Conservation (phyloP, 2,797 vertebrate genomes). For the Gymnoscopelus braueri region DNA sequence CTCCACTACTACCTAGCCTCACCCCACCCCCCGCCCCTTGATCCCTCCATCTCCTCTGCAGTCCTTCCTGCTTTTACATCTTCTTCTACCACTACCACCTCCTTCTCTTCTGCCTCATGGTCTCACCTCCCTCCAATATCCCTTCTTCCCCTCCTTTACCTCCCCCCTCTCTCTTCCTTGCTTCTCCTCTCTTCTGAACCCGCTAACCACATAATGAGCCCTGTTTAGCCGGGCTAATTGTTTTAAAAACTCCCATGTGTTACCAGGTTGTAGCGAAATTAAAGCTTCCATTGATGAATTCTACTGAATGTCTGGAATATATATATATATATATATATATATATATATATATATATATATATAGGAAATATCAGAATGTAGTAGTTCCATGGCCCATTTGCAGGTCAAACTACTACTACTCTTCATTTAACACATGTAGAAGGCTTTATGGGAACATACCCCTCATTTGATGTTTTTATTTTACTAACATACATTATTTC, state of each 20-base stretch:
- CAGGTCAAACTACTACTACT: neutral
- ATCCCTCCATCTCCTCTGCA: conserved; percentile 28
- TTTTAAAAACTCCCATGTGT: conserved; percentile 76
- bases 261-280: conserved; percentile 34
- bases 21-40: neutral
- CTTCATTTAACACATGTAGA: too few species aligned
- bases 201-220: conserved; percentile 73
- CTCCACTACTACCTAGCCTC: neutral
- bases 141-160: neutral
- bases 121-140: neutral
- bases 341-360: too few species aligned
- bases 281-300: conserved; percentile 28
- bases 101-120: conserved; percentile 5
- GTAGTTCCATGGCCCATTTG: neutral
- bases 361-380: neutral
- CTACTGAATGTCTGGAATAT: neutral
- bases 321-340: too few species aligned
- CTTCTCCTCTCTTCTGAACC: conserved; percentile 65
- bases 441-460: too few species aligned
- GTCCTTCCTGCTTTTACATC: neutral
- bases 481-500: too few species aligned
- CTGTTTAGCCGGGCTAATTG: conserved; percentile 70
- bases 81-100: neutral
- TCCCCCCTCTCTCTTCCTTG: conserved; percentile 31
- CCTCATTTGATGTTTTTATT: too few species aligned